Conservation (phyloP, 2,113 vertebrate genomes). For the Myiozetetes cayanensis region DNA sequence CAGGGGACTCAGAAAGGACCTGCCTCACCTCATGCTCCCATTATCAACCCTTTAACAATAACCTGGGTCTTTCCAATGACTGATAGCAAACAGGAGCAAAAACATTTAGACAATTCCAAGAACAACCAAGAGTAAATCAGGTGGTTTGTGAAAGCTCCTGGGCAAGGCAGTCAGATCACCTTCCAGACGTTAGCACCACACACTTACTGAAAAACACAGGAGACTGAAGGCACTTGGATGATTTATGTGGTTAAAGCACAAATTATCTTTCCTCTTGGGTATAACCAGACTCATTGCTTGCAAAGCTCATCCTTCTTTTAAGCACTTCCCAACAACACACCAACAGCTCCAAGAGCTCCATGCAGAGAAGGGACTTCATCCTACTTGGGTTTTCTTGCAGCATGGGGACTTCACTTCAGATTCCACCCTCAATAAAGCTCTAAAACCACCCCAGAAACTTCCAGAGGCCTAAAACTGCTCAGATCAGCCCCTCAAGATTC, state of each 20-base stretch:
- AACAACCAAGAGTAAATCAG: rapidly evolving
- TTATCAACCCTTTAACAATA: not conserved
- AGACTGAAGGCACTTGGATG: not conserved
- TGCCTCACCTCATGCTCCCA: not conserved
- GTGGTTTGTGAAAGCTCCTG: rapidly evolving
- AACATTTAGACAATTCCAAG: not conserved
- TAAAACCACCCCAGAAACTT: not conserved
- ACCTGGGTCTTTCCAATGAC: not conserved
- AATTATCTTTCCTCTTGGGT: not conserved
- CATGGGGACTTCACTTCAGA: not conserved
- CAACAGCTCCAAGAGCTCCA: not conserved
- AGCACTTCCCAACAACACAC: not conserved
- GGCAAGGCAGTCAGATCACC: not conserved
- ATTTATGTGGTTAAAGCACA: not conserved
- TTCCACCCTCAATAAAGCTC: rapidly evolving
- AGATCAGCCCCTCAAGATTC: not conserved
- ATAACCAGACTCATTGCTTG: not conserved
- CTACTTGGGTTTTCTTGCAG: not conserved
- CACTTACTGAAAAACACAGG: not conserved
- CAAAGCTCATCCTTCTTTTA: not conserved
- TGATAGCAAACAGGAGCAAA: not conserved
- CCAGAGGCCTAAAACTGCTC: not conserved
- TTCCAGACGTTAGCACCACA: not conserved
- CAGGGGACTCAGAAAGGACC: not conserved
- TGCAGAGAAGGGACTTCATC: not conserved